A percentile compares a stretch with the other conserved stretches of the same genome.
phyloP scores from a whole-genome alignment of 2,888 invertebrate species.

The Acanthacorydalis orientalis region DNA sequence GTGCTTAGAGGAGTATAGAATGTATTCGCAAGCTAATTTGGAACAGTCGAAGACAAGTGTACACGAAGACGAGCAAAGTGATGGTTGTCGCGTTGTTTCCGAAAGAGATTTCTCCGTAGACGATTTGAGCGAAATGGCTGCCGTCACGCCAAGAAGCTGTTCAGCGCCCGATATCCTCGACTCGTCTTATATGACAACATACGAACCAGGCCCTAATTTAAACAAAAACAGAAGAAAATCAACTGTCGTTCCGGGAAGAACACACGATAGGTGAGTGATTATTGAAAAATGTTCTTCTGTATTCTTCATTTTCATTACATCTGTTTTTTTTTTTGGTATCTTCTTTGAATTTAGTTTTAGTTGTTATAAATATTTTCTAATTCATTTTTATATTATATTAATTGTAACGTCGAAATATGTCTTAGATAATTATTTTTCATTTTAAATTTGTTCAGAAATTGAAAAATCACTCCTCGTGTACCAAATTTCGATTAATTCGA shows the following conservation, averaged over 20 bases:
- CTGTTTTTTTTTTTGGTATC: no score
- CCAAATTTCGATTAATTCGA: no score
- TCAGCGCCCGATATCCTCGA: conserved; percentile 36
- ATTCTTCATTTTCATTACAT: no score
- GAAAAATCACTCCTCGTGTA: no score
- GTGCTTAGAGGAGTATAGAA: conserved; percentile 34
- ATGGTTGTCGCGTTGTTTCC: not conserved
- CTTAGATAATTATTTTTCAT: no score
- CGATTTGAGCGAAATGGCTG: conserved; percentile 19
- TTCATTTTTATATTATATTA: no score
- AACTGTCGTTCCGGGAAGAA: conserved; percentile 22
- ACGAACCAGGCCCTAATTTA: conserved; percentile 29
- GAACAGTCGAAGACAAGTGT: conserved; percentile 12
- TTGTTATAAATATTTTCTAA: no score
- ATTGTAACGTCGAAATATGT: no score
- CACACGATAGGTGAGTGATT: conserved; percentile 12
- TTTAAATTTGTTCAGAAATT: no score
- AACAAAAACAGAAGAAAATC: conserved; percentile 34
- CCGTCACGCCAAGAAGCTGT: conserved; percentile 29
- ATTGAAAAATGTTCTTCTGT: no score
- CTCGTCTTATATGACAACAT: conserved; percentile 23
- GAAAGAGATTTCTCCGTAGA: conserved; percentile 23
- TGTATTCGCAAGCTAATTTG: conserved; percentile 11
- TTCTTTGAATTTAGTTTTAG: no score
- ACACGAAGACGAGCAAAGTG: conserved; percentile 17